Conservation (phyloP, 2,888 invertebrate genomes). For the Pandemis corylana region DNA sequence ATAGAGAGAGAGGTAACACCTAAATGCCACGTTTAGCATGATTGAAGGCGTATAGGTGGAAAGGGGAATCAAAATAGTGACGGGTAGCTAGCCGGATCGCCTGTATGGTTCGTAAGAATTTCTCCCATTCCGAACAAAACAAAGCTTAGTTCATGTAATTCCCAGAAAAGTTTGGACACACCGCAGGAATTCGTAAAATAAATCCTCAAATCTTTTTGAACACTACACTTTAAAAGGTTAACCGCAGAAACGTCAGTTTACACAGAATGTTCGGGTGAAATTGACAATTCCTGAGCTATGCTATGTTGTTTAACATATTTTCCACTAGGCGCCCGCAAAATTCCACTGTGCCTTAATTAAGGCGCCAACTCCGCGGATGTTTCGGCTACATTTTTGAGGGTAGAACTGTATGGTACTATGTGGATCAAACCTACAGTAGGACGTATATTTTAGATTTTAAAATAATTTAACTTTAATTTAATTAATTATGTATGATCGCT, state of each 20-base stretch:
- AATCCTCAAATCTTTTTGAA: neutral
- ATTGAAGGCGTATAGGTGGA: too few species aligned
- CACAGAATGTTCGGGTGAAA: conserved; percentile 2
- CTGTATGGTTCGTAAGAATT: too few species aligned
- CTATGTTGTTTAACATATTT: conserved; percentile 3
- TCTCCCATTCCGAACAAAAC: too few species aligned
- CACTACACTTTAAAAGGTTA: neutral
- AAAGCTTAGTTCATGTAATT: too few species aligned
- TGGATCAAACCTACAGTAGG: neutral
- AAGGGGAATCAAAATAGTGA: too few species aligned
- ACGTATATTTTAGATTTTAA: too few species aligned
- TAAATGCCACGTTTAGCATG: too few species aligned
- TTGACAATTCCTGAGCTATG: conserved; percentile 16
- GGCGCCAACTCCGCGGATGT: conserved; percentile 2
- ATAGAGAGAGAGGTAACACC: too few species aligned
- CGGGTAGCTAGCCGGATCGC: too few species aligned
- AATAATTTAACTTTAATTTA: too few species aligned
- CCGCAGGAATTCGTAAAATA: neutral
- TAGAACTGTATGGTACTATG: neutral
- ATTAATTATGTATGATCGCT: too few species aligned
- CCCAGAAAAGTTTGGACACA: too few species aligned
- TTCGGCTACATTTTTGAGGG: conserved; percentile 5
- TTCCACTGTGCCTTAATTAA: conserved; percentile 7
- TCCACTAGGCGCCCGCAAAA: conserved; percentile 10
- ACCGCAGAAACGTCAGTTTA: neutral